These are phyloP conservation scores for Anticlea derivata DNA, from an alignment of 2,888 invertebrate species.

Conservation along the genomic window DNA sequence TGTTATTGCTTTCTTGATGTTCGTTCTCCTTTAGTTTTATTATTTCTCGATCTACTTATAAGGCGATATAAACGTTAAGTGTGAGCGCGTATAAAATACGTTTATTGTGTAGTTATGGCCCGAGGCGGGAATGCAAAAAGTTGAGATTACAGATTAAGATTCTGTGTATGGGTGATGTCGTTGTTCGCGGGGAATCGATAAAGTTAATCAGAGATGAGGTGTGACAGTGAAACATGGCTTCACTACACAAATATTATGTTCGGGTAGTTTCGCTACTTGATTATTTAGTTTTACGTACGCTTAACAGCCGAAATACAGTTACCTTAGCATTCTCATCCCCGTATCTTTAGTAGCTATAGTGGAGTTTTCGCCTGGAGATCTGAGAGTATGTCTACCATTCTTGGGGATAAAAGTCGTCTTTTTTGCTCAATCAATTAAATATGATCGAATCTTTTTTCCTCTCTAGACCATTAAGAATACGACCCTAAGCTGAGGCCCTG, in stretches of 20 bases:
- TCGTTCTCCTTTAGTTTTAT: constrained; percentile 81
- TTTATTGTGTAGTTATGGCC: constrained; percentile 78
- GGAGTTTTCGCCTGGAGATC: no score
- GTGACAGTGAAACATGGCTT: constrained; percentile 17
- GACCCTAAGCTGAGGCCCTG: no score
- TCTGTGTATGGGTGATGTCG: constrained; percentile 56
- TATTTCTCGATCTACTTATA: constrained; percentile 83
- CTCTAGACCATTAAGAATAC: no score
- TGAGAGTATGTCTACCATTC: no score
- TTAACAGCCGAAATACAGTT: no score
- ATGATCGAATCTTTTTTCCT: no score
- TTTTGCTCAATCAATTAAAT: no score
- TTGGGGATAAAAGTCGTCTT: no score
- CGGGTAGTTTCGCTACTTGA: constrained; percentile 1
- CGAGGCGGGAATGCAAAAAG: constrained; percentile 74
- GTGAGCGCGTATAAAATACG: constrained; percentile 80
- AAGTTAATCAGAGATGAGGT: constrained; percentile 60
- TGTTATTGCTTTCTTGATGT: constrained; percentile 84
- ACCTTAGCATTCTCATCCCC: no score
- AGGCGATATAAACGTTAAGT: constrained; percentile 81
- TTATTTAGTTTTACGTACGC: no score
- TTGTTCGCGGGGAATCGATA: constrained; percentile 57
- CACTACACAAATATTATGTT: constrained; percentile 10
- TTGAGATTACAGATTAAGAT: constrained; percentile 75
- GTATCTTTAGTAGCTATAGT: no score